Conservation (phyloP, 1,140 invertebrate genomes). For the Calosoma granatense region DNA sequence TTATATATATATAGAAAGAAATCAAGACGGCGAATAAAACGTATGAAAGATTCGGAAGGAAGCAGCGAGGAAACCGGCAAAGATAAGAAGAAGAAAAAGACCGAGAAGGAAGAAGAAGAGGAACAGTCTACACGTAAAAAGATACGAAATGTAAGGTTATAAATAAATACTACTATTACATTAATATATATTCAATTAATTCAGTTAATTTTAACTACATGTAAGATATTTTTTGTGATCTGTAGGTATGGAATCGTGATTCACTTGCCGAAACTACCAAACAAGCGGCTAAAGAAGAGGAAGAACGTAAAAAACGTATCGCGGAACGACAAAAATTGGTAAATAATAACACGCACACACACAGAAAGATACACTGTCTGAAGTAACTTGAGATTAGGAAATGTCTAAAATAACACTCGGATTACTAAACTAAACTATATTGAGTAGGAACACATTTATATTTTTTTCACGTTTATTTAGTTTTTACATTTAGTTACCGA, state of each 20-base stretch:
- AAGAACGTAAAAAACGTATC: constrained; percentile 77
- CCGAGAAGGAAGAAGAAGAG: constrained; percentile 25
- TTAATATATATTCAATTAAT: constrained; percentile 2
- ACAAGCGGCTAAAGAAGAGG: constrained; percentile 79
- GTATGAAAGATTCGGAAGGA: constrained; percentile 24
- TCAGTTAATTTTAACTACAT: constrained; percentile 3
- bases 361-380: too few species aligned
- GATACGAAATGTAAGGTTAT: constrained; percentile 22
- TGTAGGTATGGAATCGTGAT: constrained; percentile 22
- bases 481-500: too few species aligned
- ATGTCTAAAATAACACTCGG: too few species aligned
- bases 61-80: constrained; percentile 21
- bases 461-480: too few species aligned
- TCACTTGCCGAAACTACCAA: constrained; percentile 68
- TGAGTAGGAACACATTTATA: too few species aligned
- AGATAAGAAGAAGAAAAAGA: constrained; percentile 14
- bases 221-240: too few species aligned
- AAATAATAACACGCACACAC: constrained; percentile 23
- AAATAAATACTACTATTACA: constrained; percentile 4
- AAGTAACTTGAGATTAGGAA: too few species aligned
- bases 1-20: constrained; percentile 17
- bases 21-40: constrained; percentile 13
- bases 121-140: constrained; percentile 29
- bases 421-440: too few species aligned
- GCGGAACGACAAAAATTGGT: constrained; percentile 75